Percentiles rank a stretch among this genome's conserved stretches.
Conservation (phyloP, 1,140 invertebrate species). For the Capitella teleta region DNA sequence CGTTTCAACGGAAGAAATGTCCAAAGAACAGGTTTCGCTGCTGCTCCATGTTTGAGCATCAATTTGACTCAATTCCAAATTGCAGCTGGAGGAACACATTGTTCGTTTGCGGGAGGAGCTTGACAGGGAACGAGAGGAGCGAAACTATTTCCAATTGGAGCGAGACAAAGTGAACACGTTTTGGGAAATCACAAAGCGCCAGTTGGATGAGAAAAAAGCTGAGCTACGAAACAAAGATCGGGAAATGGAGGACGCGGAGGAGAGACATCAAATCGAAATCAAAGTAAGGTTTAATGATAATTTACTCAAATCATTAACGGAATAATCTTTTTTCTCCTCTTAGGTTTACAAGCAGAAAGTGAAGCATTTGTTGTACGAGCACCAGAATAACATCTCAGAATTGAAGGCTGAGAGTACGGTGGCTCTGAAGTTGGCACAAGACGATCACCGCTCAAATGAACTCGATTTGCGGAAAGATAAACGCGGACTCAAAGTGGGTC, state of each 20-base stretch:
- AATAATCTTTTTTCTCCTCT: no score
- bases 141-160: slow-evolving; percentile 91
- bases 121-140: slow-evolving; percentile 82
- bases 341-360: slow-evolving; percentile 77
- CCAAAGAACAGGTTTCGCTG: slow-evolving; percentile 75
- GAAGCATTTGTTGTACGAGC: slow-evolving; percentile 82
- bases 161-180: slow-evolving; percentile 85
- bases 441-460: slow-evolving; percentile 63
- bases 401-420: slow-evolving; percentile 65
- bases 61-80: background rate
- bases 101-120: slow-evolving; percentile 78
- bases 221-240: slow-evolving; percentile 63
- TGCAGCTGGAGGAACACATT: slow-evolving; percentile 67
- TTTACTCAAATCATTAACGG: no score
- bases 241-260: slow-evolving; percentile 73
- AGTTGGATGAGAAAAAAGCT: slow-evolving; percentile 68
- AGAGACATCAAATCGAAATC: slow-evolving; percentile 73
- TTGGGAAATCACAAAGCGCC: slow-evolving; percentile 80
- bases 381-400: slow-evolving; percentile 69
- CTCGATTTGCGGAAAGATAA: slow-evolving; percentile 67
- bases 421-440: slow-evolving; percentile 59
- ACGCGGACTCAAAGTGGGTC: slow-evolving; percentile 56
- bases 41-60: background rate
- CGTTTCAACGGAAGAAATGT: slow-evolving; percentile 82
- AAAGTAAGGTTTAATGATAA: no score